These are phyloP conservation scores for Myotis pilosus DNA, from an alignment of 2,797 vertebrate genomes.

Conservation along the genomic window DNA sequence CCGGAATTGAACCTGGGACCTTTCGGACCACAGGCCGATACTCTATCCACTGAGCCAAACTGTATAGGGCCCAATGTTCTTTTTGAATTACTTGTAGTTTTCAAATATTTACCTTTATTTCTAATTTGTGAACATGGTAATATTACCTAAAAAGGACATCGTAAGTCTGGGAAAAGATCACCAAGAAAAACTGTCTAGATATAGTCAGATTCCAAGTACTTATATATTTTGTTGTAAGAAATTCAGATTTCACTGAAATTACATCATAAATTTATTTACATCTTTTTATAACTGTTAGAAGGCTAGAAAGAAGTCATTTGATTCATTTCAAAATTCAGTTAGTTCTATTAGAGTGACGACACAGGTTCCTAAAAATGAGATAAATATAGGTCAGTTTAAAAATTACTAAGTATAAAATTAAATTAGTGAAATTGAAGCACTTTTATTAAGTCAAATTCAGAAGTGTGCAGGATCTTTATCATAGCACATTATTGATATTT, in stretches of 20 bases:
- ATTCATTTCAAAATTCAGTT: not conserved
- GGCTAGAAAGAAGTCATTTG: not conserved
- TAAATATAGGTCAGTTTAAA: not conserved
- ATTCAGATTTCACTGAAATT: slow-evolving; percentile 1
- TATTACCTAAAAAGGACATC: not conserved
- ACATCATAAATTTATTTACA: not conserved
- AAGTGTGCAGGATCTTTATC: slow-evolving; percentile 6
- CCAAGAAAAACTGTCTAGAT: not conserved
- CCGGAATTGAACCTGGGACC: too few relatives aligned
- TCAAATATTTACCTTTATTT: slow-evolving; percentile 2
- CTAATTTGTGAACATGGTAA: slow-evolving; percentile 1
- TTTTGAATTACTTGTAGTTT: not conserved
- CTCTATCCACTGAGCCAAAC: too few relatives aligned
- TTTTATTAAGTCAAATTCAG: slow-evolving; percentile 21
- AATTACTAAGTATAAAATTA: slow-evolving; percentile 7
- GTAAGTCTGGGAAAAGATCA: not conserved
- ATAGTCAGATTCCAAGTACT: not conserved
- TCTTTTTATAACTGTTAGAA: not conserved
- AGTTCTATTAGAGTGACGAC: not conserved
- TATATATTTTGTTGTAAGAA: slow-evolving; percentile 13
- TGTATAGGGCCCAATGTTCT: not conserved
- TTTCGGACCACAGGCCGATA: too few relatives aligned
- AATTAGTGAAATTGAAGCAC: not conserved
- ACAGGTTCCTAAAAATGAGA: not conserved
- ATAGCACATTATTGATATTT: not conserved